phyloP scores from a whole-genome alignment of 2,113 vertebrate species.

The Cepphus grylle region DNA sequence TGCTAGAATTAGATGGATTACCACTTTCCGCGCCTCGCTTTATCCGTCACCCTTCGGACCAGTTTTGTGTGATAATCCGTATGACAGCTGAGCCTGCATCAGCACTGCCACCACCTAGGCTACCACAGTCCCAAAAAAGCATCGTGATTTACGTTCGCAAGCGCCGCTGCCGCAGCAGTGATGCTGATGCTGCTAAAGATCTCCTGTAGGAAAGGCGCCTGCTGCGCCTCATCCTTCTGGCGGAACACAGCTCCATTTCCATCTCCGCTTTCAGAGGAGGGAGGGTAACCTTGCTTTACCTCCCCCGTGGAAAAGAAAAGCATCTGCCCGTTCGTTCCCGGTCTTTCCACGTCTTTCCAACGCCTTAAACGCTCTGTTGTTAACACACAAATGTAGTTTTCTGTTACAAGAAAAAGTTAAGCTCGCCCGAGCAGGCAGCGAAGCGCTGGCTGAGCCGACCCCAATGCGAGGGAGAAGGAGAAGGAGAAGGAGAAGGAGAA shows the following conservation, averaged over 20 bases:
- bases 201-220: background rate
- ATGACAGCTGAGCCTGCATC: background rate
- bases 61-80: background rate
- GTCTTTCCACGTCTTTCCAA: background rate
- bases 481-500: background rate
- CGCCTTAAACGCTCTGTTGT: too few relatives aligned
- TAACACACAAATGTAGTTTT: background rate
- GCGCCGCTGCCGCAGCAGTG: background rate
- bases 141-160: background rate
- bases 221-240: background rate
- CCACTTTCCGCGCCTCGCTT: background rate
- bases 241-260: fast-evolving
- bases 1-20: background rate
- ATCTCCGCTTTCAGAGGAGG: background rate
- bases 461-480: background rate
- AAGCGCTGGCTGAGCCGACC: background rate
- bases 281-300: background rate
- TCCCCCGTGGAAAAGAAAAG: background rate
- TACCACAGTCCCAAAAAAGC: background rate
- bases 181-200: background rate
- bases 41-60: background rate
- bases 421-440: background rate
- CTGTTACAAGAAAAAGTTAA: background rate
- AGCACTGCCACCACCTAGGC: background rate
- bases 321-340: too few relatives aligned